phyloP scores from a whole-genome alignment of 2,888 invertebrate species.

The Morpho helenor region DNA sequence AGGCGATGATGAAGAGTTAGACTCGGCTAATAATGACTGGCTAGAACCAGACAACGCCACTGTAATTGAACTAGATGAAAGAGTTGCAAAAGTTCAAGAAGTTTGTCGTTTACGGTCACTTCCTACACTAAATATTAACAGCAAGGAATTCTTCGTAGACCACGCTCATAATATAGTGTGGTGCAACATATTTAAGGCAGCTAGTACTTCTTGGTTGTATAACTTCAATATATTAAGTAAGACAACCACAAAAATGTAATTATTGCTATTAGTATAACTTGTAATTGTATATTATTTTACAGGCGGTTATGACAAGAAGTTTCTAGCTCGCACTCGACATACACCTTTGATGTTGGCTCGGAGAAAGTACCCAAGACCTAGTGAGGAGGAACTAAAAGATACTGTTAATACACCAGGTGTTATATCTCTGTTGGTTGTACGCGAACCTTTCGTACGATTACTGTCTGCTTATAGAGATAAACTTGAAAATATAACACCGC shows the following conservation, averaged over 20 bases:
- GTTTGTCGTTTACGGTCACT: constrained; percentile 67
- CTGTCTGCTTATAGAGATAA: constrained; percentile 87
- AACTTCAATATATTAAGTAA: constrained; percentile 86
- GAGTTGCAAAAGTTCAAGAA: constrained; percentile 63
- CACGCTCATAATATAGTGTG: constrained; percentile 83
- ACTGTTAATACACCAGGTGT: constrained; percentile 80
- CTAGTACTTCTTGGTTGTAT: constrained; percentile 89
- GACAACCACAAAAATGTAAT: background rate
- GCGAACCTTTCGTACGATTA: constrained; percentile 86
- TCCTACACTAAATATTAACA: constrained; percentile 75
- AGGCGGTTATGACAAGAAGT: constrained; percentile 81
- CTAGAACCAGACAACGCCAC: constrained; percentile 61
- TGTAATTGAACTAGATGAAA: constrained; percentile 65
- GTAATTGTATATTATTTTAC: constrained; percentile 11
- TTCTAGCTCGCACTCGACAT: constrained; percentile 77
- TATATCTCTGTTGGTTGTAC: constrained; percentile 83
- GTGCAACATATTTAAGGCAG: constrained; percentile 88
- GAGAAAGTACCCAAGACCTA: constrained; percentile 83
- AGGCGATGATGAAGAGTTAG: constrained; percentile 52
- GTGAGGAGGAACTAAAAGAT: constrained; percentile 79
- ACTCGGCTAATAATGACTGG: constrained; percentile 42
- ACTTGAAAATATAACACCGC: constrained; percentile 84
- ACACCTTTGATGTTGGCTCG: constrained; percentile 84
- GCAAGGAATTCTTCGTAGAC: constrained; percentile 87
- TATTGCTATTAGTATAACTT: background rate